Evolutionary conservation across 2,888 invertebrate species (phyloP), one percentile per base, ranked within the genome.

Genomic region (Baccha elongata): DNA sequence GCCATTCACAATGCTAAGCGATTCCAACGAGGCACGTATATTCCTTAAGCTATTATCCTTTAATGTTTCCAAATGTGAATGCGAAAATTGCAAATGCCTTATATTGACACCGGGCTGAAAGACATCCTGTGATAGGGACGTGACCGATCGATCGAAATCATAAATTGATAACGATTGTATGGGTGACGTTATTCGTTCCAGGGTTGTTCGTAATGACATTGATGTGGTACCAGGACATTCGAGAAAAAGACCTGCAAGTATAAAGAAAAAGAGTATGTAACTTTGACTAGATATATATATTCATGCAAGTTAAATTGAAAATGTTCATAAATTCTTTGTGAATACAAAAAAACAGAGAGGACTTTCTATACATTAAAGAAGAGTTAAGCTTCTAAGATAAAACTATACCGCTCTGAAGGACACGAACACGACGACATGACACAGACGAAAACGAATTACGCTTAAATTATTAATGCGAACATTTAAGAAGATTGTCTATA

Each of bases 131-230:
- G 94, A 94, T 65, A 97, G 92, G 86, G 94, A 93, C 80, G 94
- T 94, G 86, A 96, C 93, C 86, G 95, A 94, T 86, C 94, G 94
- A 91, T 97, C 97, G 87, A 97, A 93, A 90, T 97, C 97, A 92
- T 97, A 97, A 87, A 97, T 94, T 88, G 95, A 96, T 88, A 97
- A 92, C 55, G 97, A 97, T 90, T 97, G 96, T 87, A 98, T 93
- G 32, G 93, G 92, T 42, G 92, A 92, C 86, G 93, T 92, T 88
- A 95, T 93, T 88, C 94, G 93, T 86, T 94, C 93, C 86, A 97
- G 91, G 42, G 96, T 95, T 86, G 93, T 93, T 89, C 94, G 94
- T 86, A 97, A 93, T 53, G 95, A 94, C 84, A 93, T 92, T 48
- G 95, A 93, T 65, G 95, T 95, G 48, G 96, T 96, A 62, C 95